Evolutionary conservation across 2,113 vertebrate genomes (phyloP).

Genomic region (Rhabdornis inornatus): DNA sequence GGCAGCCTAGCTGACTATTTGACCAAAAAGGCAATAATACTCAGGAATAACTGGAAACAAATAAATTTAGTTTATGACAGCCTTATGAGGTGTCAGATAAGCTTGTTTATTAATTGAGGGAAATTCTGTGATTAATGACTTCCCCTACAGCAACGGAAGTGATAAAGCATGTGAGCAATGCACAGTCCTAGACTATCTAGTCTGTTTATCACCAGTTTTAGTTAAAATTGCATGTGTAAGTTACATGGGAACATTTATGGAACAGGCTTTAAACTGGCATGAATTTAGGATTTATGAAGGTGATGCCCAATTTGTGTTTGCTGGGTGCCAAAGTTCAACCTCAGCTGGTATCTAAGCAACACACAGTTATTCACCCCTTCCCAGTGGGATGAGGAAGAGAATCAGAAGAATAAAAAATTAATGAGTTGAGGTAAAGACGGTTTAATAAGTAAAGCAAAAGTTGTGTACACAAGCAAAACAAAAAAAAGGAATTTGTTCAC

Average conservation of each 20-base stretch:
- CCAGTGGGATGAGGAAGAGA: not conserved
- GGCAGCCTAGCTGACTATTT: not conserved
- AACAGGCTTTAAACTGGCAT: not conserved
- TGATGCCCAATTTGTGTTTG: not conserved
- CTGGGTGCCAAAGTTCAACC: not conserved
- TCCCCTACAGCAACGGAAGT: constrained; percentile 5
- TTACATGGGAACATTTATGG: not conserved
- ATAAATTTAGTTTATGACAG: constrained; percentile 33
- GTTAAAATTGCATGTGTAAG: not conserved
- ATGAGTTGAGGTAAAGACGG: not conserved
- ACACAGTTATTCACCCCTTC: rapidly evolving
- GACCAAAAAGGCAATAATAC: not conserved
- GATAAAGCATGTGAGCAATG: not conserved
- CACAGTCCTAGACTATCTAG: not conserved
- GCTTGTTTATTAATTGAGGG: constrained; percentile 36
- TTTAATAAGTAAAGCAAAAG: not conserved
- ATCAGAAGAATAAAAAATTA: not conserved
- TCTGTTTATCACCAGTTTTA: not conserved
- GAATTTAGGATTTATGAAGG: not conserved
- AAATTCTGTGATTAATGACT: constrained; percentile 35
- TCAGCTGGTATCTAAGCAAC: not conserved
- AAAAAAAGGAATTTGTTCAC: not conserved
- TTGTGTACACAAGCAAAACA: not conserved
- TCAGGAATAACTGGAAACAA: constrained; percentile 24
- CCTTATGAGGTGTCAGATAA: constrained; percentile 5